Evolutionary conservation across 2,113 vertebrate species (phyloP).

Genomic region (Elanus axillaris): DNA sequence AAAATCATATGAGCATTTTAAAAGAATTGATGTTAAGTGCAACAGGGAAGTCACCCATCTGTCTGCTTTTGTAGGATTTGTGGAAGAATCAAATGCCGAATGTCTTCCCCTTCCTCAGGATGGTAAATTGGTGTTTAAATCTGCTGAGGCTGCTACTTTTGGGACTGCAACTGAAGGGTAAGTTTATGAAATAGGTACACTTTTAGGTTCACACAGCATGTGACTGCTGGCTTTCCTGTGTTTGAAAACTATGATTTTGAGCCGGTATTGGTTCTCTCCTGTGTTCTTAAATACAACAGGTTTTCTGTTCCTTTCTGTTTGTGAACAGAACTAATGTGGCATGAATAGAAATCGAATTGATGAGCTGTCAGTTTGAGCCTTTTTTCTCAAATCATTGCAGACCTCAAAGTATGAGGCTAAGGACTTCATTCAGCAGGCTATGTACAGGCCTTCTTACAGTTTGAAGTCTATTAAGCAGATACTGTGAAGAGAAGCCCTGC

Average conservation of each 20-base stretch:
- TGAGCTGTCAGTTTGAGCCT: background rate
- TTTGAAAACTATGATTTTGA: background rate
- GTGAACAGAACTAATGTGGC: background rate
- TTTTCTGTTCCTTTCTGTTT: background rate
- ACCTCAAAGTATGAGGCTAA: background rate
- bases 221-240: background rate
- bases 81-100: background rate
- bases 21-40: background rate
- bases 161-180: conserved; percentile 39
- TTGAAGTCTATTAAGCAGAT: background rate
- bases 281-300: background rate
- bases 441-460: background rate
- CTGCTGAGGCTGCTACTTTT: background rate
- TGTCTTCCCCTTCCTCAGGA: background rate
- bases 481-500: background rate
- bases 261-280: background rate
- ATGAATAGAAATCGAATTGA: background rate
- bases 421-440: background rate
- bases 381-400: background rate
- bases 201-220: background rate
- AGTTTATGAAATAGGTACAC: background rate
- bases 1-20: background rate
- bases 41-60: background rate
- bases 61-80: conserved; percentile 2
- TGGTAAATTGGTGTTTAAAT: background rate